Evolutionary conservation across 2,113 vertebrate genomes (phyloP), one percentile per base, ranked within the genome.

Genomic region (Circaetus gallicus): DNA sequence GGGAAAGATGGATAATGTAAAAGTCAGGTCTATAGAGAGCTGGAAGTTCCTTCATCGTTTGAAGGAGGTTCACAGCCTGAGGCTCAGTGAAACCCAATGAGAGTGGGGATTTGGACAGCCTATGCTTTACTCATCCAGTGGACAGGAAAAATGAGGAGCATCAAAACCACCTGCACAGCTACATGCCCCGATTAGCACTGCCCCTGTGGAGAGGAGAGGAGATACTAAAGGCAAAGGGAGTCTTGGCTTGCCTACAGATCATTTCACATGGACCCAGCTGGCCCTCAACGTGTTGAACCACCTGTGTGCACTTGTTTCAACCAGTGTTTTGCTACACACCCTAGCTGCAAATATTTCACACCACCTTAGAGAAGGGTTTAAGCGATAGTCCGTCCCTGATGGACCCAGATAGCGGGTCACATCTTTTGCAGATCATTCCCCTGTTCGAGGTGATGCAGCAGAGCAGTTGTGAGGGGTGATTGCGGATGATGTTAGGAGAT

Each of bases 101-200:
- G 50, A 25, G 21, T n/a, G 31, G 3, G 50, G 29, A 65, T 20
- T 32, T 49, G 45, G 9, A 34, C 13, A 28, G 7, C 8, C 22
- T 6, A 6, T 53, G 17, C 25, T 24, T 83, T 58, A 31, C 11
- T 50, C 40, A 34, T 20, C 31, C 45, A 42, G 34, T 55, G n/a
- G 25, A n/a, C 8, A 21, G 36, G 42, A 62, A 16, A 3, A 50
- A 38, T 15, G 63, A 62, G 17, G 29, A 77, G 17, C 38, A 40
- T 40, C 70, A 15, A 58, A 86, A 26, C 17, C 29, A 52, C 29
- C 18, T 32, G 24, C 42, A 56, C 7, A 31, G 6, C 26, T 15
- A 9, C 2, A 1, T 16, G 43, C 19, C 28, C 5, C 0, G 1
- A 6, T 62, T 38, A 69, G 13, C 24, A 16, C 20, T 32, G 43